phyloP scores from a whole-genome alignment of 2,797 vertebrate species.

The Pseudochirops cupreus region DNA sequence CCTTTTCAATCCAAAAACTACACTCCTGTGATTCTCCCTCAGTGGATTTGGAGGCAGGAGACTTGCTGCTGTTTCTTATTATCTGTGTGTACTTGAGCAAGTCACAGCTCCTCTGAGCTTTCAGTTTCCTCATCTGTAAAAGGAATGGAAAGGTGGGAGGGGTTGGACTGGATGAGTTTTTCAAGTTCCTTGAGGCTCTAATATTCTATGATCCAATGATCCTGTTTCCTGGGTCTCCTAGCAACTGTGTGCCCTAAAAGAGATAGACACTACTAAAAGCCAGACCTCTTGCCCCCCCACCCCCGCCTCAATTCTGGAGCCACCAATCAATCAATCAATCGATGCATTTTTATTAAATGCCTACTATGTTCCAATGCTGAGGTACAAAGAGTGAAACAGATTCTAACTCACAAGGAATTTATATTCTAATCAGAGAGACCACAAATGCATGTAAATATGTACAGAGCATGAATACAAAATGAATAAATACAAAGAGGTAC shows the following conservation, averaged over 20 bases:
- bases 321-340: not conserved
- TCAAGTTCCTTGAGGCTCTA: not conserved
- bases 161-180: not conserved
- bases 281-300: not conserved
- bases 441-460: not conserved
- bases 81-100: not conserved
- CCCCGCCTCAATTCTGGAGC: not conserved
- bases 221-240: not conserved
- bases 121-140: not conserved
- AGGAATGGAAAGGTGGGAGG: not conserved
- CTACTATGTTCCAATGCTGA: not conserved
- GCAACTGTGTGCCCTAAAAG: not conserved
- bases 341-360: not conserved
- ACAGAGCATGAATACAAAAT: not conserved
- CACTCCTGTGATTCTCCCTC: not conserved
- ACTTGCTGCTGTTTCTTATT: not conserved
- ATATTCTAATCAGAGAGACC: not conserved
- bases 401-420: not conserved
- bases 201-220: not conserved
- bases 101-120: not conserved
- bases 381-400: not conserved
- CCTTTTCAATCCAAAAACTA: not conserved
- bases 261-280: not conserved
- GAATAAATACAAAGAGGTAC: not conserved
- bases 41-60: not conserved